phyloP scores from a whole-genome alignment of 2,888 invertebrate genomes.

The Balanococcus diminutus region DNA sequence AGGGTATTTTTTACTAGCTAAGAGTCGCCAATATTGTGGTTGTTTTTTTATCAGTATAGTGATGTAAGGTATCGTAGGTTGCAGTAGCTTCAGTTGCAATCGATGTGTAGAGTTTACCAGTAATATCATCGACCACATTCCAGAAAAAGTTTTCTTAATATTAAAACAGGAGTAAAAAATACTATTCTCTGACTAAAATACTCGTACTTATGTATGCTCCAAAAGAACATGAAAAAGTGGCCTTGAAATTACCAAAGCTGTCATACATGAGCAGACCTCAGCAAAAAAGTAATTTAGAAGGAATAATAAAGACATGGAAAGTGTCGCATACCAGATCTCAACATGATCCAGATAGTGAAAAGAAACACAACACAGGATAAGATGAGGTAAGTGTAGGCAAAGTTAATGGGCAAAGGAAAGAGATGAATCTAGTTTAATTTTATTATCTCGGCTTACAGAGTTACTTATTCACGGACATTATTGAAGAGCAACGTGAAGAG shows the following conservation, averaged over 20 bases:
- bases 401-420: neutral
- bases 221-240: neutral
- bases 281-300: neutral
- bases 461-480: neutral
- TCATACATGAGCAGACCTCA: neutral
- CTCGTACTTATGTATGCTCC: neutral
- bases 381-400: neutral
- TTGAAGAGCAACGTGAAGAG: neutral
- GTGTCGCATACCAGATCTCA: neutral
- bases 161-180: neutral
- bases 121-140: neutral
- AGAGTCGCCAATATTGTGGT: neutral
- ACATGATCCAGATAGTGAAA: neutral
- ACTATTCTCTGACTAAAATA: neutral
- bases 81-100: neutral
- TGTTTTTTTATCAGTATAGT: neutral
- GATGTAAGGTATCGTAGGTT: neutral
- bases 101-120: neutral
- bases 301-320: neutral
- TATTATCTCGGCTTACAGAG: neutral
- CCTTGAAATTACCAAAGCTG: no score
- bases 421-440: conserved; percentile 15
- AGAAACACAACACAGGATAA: neutral
- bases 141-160: neutral
- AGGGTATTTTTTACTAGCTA: neutral